Conservation (phyloP, 2,113 vertebrate species). For the Micromys minutus region DNA sequence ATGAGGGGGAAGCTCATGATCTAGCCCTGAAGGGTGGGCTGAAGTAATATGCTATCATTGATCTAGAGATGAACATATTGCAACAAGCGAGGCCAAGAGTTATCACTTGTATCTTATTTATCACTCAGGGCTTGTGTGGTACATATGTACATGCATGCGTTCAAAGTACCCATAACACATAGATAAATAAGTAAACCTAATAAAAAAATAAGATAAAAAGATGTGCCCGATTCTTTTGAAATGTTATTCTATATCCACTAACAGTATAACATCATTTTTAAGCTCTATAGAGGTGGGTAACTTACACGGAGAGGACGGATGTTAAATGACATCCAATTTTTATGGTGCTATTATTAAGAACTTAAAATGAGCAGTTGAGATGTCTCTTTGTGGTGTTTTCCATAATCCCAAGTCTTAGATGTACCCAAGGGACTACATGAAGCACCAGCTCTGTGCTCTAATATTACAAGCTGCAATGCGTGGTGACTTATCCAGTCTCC, state of each 20-base stretch:
- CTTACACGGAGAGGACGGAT: background rate
- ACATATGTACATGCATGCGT: background rate
- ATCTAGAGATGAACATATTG: background rate
- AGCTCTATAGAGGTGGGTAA: background rate
- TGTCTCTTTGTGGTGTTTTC: background rate
- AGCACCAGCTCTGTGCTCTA: background rate
- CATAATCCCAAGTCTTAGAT: background rate
- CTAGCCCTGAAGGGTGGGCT: background rate
- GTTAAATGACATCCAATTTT: background rate
- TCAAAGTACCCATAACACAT: background rate
- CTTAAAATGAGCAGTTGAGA: background rate
- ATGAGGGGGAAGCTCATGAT: background rate
- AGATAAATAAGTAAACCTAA: background rate
- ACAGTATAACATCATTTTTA: background rate
- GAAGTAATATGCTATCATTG: background rate
- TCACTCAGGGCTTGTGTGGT: background rate
- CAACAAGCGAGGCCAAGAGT: background rate
- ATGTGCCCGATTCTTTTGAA: background rate
- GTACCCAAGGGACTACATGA: background rate
- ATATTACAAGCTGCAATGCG: background rate
- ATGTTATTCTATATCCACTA: background rate
- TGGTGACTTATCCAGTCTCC: background rate
- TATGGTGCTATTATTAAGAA: background rate
- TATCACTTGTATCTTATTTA: background rate
- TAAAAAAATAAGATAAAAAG: background rate